These are phyloP conservation scores for Protaetia brevitarsis DNA, from an alignment of 1,140 invertebrate species.

Conservation along the genomic window DNA sequence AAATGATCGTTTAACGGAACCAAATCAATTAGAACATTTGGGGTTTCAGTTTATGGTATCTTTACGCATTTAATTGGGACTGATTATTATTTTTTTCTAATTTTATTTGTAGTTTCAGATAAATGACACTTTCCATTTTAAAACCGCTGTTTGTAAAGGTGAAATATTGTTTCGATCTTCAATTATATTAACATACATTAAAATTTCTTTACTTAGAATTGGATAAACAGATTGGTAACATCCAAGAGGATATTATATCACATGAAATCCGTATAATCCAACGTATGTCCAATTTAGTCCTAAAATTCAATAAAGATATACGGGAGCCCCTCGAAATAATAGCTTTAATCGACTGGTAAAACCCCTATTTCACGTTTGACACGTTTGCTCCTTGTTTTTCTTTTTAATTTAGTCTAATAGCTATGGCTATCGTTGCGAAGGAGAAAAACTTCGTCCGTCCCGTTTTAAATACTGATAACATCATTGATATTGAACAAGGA, in stretches of 20 bases:
- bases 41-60: constrained; percentile 67
- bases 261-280: constrained; percentile 74
- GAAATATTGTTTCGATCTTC: constrained; percentile 24
- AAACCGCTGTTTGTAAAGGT: constrained; percentile 72
- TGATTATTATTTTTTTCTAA: not conserved
- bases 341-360: constrained; percentile 73
- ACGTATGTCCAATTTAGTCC: constrained; percentile 61
- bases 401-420: constrained; percentile 62
- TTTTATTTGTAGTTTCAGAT: constrained; percentile 35
- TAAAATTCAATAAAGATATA: constrained; percentile 60
- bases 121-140: constrained; percentile 65
- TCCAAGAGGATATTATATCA: constrained; percentile 70
- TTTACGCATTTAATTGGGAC: not conserved
- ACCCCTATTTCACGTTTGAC: constrained; percentile 19
- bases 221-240: constrained; percentile 72
- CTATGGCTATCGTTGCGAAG: constrained; percentile 66
- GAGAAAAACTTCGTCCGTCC: constrained; percentile 73
- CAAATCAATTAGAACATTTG: constrained; percentile 56
- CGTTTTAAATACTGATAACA: constrained; percentile 55
- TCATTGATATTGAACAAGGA: constrained; percentile 68
- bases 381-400: constrained; percentile 22
- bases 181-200: not conserved
- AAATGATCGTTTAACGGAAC: constrained; percentile 55
- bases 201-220: constrained; percentile 61
- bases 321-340: constrained; percentile 61